Base-by-base conservation (phyloP, 2,797 vertebrate genomes). In the Liasis olivaceus region DNA sequence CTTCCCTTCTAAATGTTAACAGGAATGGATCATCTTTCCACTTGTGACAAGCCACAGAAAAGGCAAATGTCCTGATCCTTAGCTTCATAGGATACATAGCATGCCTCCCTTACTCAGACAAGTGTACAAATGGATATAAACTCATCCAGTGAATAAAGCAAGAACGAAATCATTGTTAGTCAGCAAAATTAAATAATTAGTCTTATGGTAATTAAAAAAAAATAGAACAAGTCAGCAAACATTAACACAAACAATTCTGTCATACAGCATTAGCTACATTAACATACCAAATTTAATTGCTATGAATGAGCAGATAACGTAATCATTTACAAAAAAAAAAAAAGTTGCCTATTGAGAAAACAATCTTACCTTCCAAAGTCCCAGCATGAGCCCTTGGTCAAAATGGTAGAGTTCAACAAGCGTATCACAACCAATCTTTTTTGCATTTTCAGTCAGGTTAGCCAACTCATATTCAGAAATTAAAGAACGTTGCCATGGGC, bases 281-380 rank as follows among this genome's bases (percentile, higher is more conserved):
- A 85, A 58, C 20, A 26, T 64, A 72, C 58, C 36, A 56, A 85
- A 54, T 89, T 36, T 89, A 58, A 84, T 31, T 31, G 15, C 17
- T 58, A 7, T 69, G 3, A 85, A 47, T 51, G 1, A 31, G 20
- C 9, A 22, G 11, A 22, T 26, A 88, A 60, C 51, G 56, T 8
- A 31, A 24, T 54, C 8, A 31, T 85, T 58, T 89, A 42, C 5
- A 51, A 26, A 42, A 2, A 17, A 47, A 36, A 62, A 36, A 87
- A 81, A 88, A 5, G 22, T 81, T 81, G 9, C 22, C 4, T 42
- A 81, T 85, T 91, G 12, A 14, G 84, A 88, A 94, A 54, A 1
- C n/a, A 89, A 31, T 59, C 96, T 97, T 98, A 99, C 99, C 98
- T 97, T 98, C 99, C 99, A 99, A 86, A 98, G 87, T 51, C 98